A percentile compares a stretch with the other conserved stretches of the same genome.
Evolutionary conservation across 1,140 invertebrate species (phyloP).

Genomic region (Tigriopus japonicus): DNA sequence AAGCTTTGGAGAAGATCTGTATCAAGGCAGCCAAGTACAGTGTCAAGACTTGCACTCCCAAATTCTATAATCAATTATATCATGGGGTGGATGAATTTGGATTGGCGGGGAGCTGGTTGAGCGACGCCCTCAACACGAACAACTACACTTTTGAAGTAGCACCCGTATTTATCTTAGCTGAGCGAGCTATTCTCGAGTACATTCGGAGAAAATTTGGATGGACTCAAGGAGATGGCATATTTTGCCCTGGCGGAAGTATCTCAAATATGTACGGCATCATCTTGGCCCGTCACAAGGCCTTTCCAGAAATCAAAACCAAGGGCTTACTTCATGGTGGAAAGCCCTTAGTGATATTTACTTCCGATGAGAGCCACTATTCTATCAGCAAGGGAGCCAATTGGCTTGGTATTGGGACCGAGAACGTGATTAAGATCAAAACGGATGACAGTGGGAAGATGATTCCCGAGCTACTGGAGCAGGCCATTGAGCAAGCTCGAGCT

Average conservation of each 20-base stretch:
- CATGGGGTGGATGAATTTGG: constrained; percentile 57
- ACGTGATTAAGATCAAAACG: constrained; percentile 43
- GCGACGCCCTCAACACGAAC: constrained; percentile 63
- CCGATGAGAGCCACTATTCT: constrained; percentile 85
- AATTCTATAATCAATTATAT: constrained; percentile 10
- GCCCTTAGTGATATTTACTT: constrained; percentile 51
- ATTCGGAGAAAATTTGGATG: constrained; percentile 75
- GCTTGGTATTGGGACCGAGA: constrained; percentile 58
- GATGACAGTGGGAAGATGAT: constrained; percentile 46
- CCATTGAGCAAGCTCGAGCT: constrained; percentile 29
- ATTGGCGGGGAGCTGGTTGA: constrained; percentile 60
- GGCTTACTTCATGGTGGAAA: constrained; percentile 38
- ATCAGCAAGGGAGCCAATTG: constrained; percentile 53
- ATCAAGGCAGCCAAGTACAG: background rate
- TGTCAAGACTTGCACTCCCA: constrained; percentile 6
- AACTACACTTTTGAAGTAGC: constrained; percentile 82
- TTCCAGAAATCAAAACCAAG: constrained; percentile 57
- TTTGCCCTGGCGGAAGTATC: constrained; percentile 85
- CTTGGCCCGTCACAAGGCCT: constrained; percentile 52
- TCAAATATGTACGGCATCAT: constrained; percentile 88
- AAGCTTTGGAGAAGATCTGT: background rate
- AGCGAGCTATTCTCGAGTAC: constrained; percentile 46
- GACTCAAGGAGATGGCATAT: constrained; percentile 64
- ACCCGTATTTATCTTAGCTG: constrained; percentile 68
- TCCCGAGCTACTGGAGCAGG: constrained; percentile 32